phyloP scores from a whole-genome alignment of 2,113 vertebrate genomes.

The Pomatorhinus ruficollis region DNA sequence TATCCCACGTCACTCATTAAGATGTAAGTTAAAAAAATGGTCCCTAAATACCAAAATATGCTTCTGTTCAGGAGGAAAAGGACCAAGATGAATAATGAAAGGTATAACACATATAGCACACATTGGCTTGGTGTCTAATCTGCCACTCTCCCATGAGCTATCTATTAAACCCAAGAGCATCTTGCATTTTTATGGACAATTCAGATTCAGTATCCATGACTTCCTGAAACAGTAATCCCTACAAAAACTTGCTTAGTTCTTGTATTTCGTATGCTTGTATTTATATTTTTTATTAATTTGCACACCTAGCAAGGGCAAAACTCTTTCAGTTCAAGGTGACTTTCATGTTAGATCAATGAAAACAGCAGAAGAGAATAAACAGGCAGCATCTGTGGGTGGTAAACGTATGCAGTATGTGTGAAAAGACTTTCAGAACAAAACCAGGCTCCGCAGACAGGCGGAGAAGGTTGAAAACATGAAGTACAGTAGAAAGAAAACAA shows the following conservation, averaged over 20 bases:
- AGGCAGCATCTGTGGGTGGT: background rate
- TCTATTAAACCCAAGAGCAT: background rate
- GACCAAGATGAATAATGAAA: background rate
- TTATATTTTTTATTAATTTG: background rate
- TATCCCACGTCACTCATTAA: background rate
- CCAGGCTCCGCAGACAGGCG: background rate
- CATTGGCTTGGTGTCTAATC: background rate
- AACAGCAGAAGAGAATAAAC: conserved; percentile 10
- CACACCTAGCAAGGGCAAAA: background rate
- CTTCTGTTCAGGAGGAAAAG: background rate
- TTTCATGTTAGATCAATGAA: conserved; percentile 5
- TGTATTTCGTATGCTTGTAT: background rate
- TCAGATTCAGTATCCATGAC: background rate
- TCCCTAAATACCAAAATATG: background rate
- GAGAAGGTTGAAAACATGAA: background rate
- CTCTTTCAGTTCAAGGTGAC: background rate
- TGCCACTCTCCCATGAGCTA: background rate
- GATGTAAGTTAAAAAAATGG: background rate
- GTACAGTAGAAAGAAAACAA: background rate
- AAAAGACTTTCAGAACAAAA: conserved; percentile 11
- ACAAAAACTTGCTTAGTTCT: background rate
- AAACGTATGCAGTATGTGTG: background rate
- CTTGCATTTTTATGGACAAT: background rate
- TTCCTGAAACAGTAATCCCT: background rate
- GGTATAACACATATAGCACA: background rate